Percentiles rank a stretch among this genome's conserved stretches.
These are phyloP conservation scores for Cydia pomonella DNA, from an alignment of 1,140 invertebrate genomes.

Conservation along the genomic window DNA sequence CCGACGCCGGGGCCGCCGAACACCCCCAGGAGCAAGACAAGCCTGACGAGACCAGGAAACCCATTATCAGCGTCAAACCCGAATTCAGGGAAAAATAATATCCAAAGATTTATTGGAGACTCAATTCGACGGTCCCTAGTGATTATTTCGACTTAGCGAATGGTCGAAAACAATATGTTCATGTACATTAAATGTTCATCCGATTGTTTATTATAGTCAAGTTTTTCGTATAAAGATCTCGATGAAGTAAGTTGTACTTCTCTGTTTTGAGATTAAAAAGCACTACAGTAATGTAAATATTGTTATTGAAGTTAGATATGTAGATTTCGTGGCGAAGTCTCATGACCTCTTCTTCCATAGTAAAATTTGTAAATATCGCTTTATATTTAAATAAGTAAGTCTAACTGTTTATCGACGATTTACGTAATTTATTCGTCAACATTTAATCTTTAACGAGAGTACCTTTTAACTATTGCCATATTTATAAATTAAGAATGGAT, in stretches of 20 bases:
- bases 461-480: conserved; percentile 79
- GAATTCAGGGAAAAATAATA: conserved; percentile 76
- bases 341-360: conserved; percentile 77
- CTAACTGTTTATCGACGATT: conserved; percentile 72
- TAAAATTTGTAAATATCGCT: conserved; percentile 78
- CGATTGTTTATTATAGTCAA: conserved; percentile 58
- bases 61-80: conserved; percentile 79
- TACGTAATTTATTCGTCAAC: conserved; percentile 74
- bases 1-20: conserved; percentile 70
- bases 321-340: conserved; percentile 66
- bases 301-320: conserved; percentile 67
- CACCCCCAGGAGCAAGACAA: conserved; percentile 60
- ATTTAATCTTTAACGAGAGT: conserved; percentile 75
- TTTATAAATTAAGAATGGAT: conserved; percentile 69
- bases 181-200: conserved; percentile 52
- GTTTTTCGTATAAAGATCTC: conserved; percentile 66
- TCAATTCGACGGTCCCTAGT: conserved; percentile 26
- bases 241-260: conserved; percentile 60
- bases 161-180: conserved; percentile 24
- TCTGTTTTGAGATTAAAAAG: conserved; percentile 62
- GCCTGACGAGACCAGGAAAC: conserved; percentile 70
- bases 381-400: conserved; percentile 67
- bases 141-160: conserved; percentile 9
- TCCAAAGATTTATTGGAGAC: conserved; percentile 49
- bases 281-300: conserved; percentile 67